Evolutionary conservation across 2,888 invertebrate genomes (phyloP).

Genomic region (Conistra vaccinii): DNA sequence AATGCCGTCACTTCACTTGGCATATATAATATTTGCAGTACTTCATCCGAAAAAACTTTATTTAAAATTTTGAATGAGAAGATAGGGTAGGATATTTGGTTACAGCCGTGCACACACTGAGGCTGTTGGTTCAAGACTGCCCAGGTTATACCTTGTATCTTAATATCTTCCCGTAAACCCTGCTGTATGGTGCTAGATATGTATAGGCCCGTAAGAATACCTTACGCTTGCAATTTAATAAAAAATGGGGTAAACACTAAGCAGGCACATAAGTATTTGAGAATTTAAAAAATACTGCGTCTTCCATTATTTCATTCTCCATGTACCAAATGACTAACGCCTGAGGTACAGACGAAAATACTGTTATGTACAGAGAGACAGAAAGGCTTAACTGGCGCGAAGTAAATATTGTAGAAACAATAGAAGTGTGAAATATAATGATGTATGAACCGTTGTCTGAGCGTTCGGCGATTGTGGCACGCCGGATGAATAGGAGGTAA

Average conservation of each 20-base stretch:
- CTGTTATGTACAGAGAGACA: constrained; percentile 71
- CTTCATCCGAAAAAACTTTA: constrained; percentile 7
- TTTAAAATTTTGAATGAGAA: not conserved
- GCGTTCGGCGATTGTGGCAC: constrained; percentile 39
- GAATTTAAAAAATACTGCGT: not conserved
- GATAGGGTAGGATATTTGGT: not conserved
- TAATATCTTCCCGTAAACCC: not conserved
- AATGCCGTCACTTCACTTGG: constrained; percentile 7
- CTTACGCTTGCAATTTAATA: not conserved
- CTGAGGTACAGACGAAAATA: constrained; percentile 75
- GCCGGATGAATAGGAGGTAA: constrained; percentile 53
- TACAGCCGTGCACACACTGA: constrained; percentile 6
- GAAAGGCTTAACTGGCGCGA: constrained; percentile 54
- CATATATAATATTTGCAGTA: constrained; percentile 4
- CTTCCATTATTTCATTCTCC: constrained; percentile 19
- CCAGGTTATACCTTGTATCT: not conserved
- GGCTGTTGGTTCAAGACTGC: constrained; percentile 39
- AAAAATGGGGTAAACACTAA: no score
- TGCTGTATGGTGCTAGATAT: no score
- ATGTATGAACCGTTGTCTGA: constrained; percentile 54
- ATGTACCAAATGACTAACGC: constrained; percentile 79
- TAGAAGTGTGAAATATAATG: constrained; percentile 62
- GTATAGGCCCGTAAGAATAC: no score
- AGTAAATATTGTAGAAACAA: constrained; percentile 62
- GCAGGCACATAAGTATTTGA: not conserved